A percentile compares a stretch with the other conserved stretches of the same genome.
Evolutionary conservation across 30 jellyfish, hydroid and myxozoan genomes (phyloP).

Genomic region (Cassiopea andromeda): DNA sequence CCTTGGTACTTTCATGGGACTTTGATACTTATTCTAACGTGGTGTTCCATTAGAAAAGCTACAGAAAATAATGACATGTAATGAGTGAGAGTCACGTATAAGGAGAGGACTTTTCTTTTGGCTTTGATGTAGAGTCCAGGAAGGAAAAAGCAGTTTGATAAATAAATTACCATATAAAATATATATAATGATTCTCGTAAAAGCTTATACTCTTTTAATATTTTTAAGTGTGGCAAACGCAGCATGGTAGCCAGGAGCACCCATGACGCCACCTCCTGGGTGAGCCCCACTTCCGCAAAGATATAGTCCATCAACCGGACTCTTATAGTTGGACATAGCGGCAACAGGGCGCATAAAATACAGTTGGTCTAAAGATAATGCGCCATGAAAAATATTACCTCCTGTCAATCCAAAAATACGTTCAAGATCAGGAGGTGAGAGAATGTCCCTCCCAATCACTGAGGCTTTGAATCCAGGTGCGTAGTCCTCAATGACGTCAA

Average conservation of each 20-base stretch:
- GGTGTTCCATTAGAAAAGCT: too few relatives aligned
- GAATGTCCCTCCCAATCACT: constrained; percentile 46
- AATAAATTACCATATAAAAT: too few relatives aligned
- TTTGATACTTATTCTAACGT: too few relatives aligned
- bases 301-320: constrained; percentile 60
- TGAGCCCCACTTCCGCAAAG: constrained; percentile 71
- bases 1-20: too few relatives aligned
- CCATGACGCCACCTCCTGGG: constrained; percentile 81
- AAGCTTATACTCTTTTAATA: constrained; percentile 2
- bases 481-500: constrained; percentile 56
- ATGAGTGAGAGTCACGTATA: too few relatives aligned
- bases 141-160: too few relatives aligned
- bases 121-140: too few relatives aligned
- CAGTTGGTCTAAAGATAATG: constrained; percentile 56
- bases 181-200: not conserved
- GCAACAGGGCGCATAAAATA: constrained; percentile 62
- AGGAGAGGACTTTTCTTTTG: too few relatives aligned
- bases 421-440: constrained; percentile 69
- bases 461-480: constrained; percentile 58
- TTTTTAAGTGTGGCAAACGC: constrained; percentile 31
- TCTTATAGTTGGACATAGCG: constrained; percentile 35
- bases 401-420: constrained; percentile 63
- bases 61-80: too few relatives aligned
- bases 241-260: constrained; percentile 68
- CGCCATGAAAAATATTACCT: constrained; percentile 72